These are phyloP conservation scores for Solenodon paradoxus DNA, from an alignment of 2,113 vertebrate species.

Conservation along the genomic window DNA sequence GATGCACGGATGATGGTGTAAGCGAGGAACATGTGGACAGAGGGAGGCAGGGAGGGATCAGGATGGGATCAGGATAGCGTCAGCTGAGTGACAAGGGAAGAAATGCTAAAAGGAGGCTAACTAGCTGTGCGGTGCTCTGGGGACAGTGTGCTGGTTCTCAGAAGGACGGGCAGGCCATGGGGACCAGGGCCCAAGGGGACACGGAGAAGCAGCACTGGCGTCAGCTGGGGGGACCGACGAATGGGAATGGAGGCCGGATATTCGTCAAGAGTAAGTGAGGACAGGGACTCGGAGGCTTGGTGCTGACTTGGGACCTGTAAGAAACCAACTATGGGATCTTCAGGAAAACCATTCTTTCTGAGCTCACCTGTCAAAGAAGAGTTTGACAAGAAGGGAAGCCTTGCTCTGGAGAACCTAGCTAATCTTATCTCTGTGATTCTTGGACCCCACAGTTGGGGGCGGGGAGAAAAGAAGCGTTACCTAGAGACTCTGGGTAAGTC, in stretches of 20 bases:
- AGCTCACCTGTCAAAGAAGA: not conserved
- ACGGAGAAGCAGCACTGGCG: not conserved
- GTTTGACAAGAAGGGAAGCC: not conserved
- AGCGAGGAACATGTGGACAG: not conserved
- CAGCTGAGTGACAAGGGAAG: not conserved
- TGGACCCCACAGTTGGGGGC: not conserved
- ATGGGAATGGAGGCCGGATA: no score
- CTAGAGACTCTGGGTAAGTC: not conserved
- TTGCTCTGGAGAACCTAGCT: not conserved
- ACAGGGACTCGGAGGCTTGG: fast-evolving
- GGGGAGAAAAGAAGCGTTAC: not conserved
- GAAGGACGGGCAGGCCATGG: no score
- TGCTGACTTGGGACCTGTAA: not conserved
- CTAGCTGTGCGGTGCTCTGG: not conserved
- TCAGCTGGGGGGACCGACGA: not conserved
- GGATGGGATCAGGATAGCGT: not conserved
- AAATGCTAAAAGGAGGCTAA: not conserved
- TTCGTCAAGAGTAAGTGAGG: not conserved
- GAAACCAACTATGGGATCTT: not conserved
- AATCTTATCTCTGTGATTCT: not conserved
- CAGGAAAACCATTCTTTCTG: not conserved
- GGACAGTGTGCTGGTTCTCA: not conserved
- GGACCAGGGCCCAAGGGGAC: not conserved
- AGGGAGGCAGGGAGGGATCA: not conserved
- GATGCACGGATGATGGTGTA: not conserved